Percentiles rank a stretch among this genome's conserved stretches.
These are phyloP conservation scores for Cotesia glomerata DNA, from an alignment of 1,140 invertebrate genomes.

Conservation along the genomic window DNA sequence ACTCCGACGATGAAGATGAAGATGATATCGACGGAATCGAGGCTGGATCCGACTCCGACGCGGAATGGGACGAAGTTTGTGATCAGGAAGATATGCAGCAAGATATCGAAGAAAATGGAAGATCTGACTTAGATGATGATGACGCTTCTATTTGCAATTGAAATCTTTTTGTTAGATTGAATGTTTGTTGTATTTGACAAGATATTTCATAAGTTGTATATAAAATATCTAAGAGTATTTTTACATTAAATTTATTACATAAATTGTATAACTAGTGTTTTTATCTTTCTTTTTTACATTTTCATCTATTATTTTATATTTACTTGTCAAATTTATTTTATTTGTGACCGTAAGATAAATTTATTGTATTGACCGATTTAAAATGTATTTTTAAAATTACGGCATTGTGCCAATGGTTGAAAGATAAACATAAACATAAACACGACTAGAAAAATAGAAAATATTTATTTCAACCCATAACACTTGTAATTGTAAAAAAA, in stretches of 20 bases:
- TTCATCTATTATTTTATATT: neutral
- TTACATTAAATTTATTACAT: no score
- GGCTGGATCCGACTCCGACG: slow-evolving; percentile 56
- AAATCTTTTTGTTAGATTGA: slow-evolving; percentile 24
- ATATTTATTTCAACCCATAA: no score
- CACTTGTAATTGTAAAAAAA: no score
- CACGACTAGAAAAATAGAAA: no score
- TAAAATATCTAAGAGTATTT: neutral
- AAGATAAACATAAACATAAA: no score
- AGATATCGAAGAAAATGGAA: slow-evolving; percentile 49
- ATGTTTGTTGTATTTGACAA: neutral
- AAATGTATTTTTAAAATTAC: no score
- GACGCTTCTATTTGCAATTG: slow-evolving; percentile 48
- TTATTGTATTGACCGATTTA: no score
- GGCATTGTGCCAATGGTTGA: no score
- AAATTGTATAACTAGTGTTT: no score
- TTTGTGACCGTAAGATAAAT: no score
- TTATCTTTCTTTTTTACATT: neutral
- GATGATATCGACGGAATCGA: slow-evolving; percentile 50
- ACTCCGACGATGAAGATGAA: slow-evolving; percentile 53
- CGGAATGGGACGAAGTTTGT: slow-evolving; percentile 60
- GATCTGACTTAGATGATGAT: slow-evolving; percentile 45
- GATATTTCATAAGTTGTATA: neutral
- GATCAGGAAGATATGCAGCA: slow-evolving; percentile 53
- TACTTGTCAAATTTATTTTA: no score